Conservation (phyloP, 2,113 vertebrate species). For the Gavia stellata region DNA sequence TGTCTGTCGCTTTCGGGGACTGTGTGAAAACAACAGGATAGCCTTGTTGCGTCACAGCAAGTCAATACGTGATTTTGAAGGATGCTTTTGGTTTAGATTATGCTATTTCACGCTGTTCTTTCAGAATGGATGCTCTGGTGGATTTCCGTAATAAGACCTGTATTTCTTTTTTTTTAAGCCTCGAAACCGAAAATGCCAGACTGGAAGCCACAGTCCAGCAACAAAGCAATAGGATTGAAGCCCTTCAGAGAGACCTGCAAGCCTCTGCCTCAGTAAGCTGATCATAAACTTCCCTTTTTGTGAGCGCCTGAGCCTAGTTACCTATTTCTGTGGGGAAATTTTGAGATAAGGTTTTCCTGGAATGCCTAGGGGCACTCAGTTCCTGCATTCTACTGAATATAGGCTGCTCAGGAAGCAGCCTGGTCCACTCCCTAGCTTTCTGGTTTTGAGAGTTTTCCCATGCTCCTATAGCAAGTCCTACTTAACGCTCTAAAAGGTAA, state of each 20-base stretch:
- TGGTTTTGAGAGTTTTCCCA: not conserved
- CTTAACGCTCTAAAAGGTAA: not conserved
- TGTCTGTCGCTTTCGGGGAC: not conserved
- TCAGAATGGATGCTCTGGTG: not conserved
- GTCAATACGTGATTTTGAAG: not conserved
- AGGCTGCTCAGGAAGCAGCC: not conserved
- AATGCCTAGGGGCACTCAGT: not conserved
- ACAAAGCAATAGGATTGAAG: constrained; percentile 77
- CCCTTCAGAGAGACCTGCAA: constrained; percentile 79
- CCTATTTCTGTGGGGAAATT: not conserved
- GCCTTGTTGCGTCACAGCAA: not conserved
- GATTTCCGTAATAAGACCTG: not conserved
- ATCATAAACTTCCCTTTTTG: not conserved
- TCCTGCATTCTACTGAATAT: not conserved
- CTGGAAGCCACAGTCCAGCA: constrained; percentile 82
- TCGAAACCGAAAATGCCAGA: constrained; percentile 87
- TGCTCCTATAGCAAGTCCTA: not conserved
- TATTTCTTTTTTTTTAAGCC: constrained; percentile 72
- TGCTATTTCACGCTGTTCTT: not conserved
- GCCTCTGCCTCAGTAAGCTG: constrained; percentile 76
- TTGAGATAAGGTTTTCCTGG: not conserved
- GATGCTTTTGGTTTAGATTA: not conserved
- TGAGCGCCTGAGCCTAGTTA: not conserved
- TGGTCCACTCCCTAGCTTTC: not conserved
- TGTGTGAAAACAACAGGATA: not conserved